Percentiles rank a stretch among this genome's conserved stretches.
Conservation (phyloP, 2,113 vertebrate genomes). For the Clarias magur region DNA sequence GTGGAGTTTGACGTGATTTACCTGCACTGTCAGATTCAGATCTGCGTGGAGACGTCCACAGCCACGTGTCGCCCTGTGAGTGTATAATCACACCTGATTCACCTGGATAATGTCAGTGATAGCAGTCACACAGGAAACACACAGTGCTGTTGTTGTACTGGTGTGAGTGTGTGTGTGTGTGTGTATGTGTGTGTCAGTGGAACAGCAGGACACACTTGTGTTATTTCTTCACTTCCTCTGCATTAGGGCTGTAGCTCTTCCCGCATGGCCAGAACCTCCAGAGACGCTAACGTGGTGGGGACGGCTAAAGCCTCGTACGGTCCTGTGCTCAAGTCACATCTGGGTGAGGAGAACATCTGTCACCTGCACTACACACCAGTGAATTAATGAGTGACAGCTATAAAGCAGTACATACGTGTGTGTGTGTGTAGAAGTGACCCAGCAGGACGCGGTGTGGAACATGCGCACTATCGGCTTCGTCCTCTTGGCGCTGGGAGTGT, state of each 20-base stretch:
- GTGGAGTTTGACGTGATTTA: slow-evolving; percentile 79
- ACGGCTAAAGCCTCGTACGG: slow-evolving; percentile 40
- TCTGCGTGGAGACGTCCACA: slow-evolving; percentile 75
- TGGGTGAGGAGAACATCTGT: slow-evolving; percentile 52
- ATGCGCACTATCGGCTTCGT: slow-evolving; percentile 55
- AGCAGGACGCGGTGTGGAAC: not conserved
- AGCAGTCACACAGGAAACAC: not conserved
- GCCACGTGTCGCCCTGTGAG: slow-evolving; percentile 80
- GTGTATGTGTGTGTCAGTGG: not conserved
- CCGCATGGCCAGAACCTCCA: slow-evolving; percentile 53
- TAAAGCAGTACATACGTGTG: not conserved
- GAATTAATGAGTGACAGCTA: not conserved
- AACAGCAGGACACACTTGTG: not conserved
- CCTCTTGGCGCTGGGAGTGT: slow-evolving; percentile 66
- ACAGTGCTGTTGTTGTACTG: too few species aligned
- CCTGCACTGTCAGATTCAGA: slow-evolving; percentile 82
- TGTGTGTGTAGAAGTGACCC: not conserved
- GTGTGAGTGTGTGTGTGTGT: too few species aligned
- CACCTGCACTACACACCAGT: not conserved
- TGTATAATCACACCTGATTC: not conserved
- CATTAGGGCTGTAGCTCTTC: slow-evolving; percentile 28
- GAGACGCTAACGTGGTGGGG: slow-evolving; percentile 48
- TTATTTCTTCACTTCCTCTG: not conserved
- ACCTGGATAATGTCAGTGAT: too few species aligned
- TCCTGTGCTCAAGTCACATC: slow-evolving; percentile 50